Evolutionary conservation across 2,113 vertebrate species (phyloP), one percentile per base, ranked within the genome.

Genomic region (Bolborhynchus lineola): DNA sequence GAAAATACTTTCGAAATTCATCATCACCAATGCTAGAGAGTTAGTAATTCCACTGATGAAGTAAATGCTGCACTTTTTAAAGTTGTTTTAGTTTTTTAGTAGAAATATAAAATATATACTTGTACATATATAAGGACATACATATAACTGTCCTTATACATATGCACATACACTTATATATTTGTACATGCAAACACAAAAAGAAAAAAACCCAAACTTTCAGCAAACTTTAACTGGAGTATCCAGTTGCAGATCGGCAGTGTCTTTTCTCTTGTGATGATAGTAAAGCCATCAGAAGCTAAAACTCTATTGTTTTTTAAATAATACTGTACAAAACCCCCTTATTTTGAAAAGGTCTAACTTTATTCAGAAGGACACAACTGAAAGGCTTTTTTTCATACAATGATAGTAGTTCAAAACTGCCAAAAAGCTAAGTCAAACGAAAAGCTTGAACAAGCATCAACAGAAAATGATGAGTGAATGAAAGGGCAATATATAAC

Each of bases 381-480:
- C 37, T 68, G 19, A 17, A 96, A 94, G 5, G 55, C 16, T 2
- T 37, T 29, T 65, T 31, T 53, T 25, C 79, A 17, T 50, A 13
- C 53, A 76, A 64, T 52, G 57, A 50, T 88, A 92, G 75, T 46
- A 74, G 13, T 14, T 52, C 42, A 78, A 94, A 94, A 57, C 37
- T 75, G 18, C 49, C 39, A 64, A 90, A 95, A 91, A 91, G 31
- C 12, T 85, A 71, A n/a, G 37, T 77, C 53, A 93, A 95, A 93
- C 50, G 62, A 52, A 92, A 95, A 95, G 31, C 23, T 7, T 91
- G 62, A 94, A 39, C 29, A 87, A 95, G 67, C 24, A 84, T 59
- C 78, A 52, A 57, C 52, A 71, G 13, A 83, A 13, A n/a, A 82
- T 11, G 50, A 74, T 49, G 50, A 90, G 26, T 33, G 12, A 94